Percentiles rank a stretch among this genome's conserved stretches.
These are phyloP conservation scores for Dorcus parallelipipedus DNA, from an alignment of 2,888 invertebrate species.

Conservation along the genomic window DNA sequence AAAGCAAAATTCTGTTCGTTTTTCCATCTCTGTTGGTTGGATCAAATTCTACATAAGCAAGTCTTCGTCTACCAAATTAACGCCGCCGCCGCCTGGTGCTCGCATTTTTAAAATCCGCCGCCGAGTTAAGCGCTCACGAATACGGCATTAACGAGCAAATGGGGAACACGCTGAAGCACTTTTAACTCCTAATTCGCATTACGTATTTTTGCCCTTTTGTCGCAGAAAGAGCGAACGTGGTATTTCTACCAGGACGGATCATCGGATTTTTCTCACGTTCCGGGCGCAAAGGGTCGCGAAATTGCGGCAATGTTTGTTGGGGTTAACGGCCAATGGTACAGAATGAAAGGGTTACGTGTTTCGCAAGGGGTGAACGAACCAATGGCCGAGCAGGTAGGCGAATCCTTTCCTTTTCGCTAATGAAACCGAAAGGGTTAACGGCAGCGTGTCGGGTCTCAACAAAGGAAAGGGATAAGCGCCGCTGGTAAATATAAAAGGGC, in stretches of 20 bases:
- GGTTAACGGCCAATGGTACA: slow-evolving; percentile 34
- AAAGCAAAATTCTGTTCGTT: not conserved
- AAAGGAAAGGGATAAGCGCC: slow-evolving; percentile 18
- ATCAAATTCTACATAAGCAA: not conserved
- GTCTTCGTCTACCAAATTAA: not conserved
- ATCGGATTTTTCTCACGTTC: too few species aligned
- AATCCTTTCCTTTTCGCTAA: slow-evolving; percentile 30
- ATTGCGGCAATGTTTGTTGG: slow-evolving; percentile 18
- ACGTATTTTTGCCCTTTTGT: not conserved
- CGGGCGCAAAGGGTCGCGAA: too few species aligned
- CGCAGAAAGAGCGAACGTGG: too few species aligned
- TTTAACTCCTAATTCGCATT: not conserved
- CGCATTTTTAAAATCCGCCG: slow-evolving; percentile 2
- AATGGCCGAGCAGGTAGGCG: slow-evolving; percentile 31
- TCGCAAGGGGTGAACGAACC: slow-evolving; percentile 27
- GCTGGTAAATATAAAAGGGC: slow-evolving; percentile 14
- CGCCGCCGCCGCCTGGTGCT: not conserved
- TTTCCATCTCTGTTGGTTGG: not conserved
- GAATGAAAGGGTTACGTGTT: slow-evolving; percentile 15
- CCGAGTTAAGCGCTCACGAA: slow-evolving; percentile 1
- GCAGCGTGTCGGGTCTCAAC: not conserved
- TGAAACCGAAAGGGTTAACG: slow-evolving; percentile 33
- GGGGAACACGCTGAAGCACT: not conserved
- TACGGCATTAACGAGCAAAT: not conserved
- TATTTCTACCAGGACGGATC: too few species aligned